Percentiles rank a stretch among this genome's conserved stretches.
These are phyloP conservation scores for Harlomillsia oculata DNA, from an alignment of 1,140 invertebrate species.

Conservation along the genomic window DNA sequence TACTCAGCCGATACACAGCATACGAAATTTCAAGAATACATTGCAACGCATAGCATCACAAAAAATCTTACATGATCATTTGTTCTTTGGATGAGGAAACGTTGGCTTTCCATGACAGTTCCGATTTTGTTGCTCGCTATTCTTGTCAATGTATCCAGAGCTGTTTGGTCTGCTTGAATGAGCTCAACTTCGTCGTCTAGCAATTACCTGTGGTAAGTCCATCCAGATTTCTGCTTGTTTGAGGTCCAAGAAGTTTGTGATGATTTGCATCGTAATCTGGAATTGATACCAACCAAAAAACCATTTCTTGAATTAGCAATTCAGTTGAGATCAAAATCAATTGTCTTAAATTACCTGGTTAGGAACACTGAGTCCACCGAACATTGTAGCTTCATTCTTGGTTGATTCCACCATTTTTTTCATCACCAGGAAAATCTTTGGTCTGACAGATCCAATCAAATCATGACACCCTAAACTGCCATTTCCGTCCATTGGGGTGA, in stretches of 20 bases:
- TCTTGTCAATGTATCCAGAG: background rate
- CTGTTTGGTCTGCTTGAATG: constrained; percentile 1
- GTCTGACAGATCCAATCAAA: constrained; percentile 18
- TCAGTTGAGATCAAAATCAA: background rate
- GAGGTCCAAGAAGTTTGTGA: constrained; percentile 32
- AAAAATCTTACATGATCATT: constrained; percentile 15
- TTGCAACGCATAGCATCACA: background rate
- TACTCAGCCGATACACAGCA: background rate
- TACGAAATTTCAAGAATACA: background rate
- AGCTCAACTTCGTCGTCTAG: background rate
- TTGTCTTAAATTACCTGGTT: constrained; percentile 25
- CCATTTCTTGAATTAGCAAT: background rate
- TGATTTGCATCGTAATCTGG: constrained; percentile 33
- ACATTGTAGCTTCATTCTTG: constrained; percentile 28
- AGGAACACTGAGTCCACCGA: constrained; percentile 21
- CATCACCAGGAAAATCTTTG: constrained; percentile 27
- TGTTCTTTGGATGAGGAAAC: constrained; percentile 14
- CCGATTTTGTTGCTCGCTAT: constrained; percentile 25
- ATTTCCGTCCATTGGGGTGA: constrained; percentile 3
- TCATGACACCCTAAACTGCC: constrained; percentile 11
- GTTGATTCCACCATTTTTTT: constrained; percentile 25
- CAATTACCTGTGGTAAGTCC: constrained; percentile 26
- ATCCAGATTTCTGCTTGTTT: constrained; percentile 28
- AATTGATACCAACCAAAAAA: too few relatives aligned
- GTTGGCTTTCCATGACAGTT: constrained; percentile 26